A percentile compares a stretch with the other conserved stretches of the same genome.
Evolutionary conservation across 2,888 invertebrate species (phyloP).

Genomic region (Luperina nickerlii): DNA sequence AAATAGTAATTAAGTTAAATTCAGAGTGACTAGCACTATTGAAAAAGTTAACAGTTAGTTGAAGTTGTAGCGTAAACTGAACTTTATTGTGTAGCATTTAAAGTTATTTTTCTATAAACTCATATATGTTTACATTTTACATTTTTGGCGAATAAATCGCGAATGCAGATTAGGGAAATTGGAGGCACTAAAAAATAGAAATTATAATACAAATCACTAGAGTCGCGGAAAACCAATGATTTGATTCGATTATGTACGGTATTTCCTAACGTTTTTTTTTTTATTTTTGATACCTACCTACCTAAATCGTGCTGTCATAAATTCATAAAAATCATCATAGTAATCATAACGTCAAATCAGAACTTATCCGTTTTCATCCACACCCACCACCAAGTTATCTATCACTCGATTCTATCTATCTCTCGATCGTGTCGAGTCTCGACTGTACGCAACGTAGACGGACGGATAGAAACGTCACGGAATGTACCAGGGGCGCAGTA

Average conservation of each 20-base stretch:
- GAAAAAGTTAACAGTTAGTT: too few species aligned
- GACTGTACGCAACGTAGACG: conserved; percentile 46
- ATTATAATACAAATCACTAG: too few species aligned
- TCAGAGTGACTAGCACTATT: too few species aligned
- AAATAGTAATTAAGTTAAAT: too few species aligned
- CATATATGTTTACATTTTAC: too few species aligned
- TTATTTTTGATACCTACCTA: background rate
- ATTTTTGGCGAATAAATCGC: too few species aligned
- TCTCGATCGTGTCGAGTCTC: conserved; percentile 25
- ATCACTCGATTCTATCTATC: conserved; percentile 17
- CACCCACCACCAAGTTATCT: background rate
- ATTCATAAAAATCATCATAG: background rate
- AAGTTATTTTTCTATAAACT: too few species aligned
- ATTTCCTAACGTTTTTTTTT: background rate
- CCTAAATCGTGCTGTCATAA: background rate
- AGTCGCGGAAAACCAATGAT: background rate
- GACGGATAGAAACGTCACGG: conserved; percentile 77
- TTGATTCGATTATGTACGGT: background rate
- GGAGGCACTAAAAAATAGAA: too few species aligned
- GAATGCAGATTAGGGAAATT: background rate
- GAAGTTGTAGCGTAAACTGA: too few species aligned
- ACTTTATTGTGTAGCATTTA: too few species aligned
- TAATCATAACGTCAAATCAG: conserved; percentile 11
- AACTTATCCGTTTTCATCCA: background rate
- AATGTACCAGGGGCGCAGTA: conserved; percentile 80